Percentiles rank a stretch among this genome's conserved stretches.
These are phyloP conservation scores for Nasonia oneida DNA, from an alignment of 2,888 invertebrate species.

Conservation along the genomic window DNA sequence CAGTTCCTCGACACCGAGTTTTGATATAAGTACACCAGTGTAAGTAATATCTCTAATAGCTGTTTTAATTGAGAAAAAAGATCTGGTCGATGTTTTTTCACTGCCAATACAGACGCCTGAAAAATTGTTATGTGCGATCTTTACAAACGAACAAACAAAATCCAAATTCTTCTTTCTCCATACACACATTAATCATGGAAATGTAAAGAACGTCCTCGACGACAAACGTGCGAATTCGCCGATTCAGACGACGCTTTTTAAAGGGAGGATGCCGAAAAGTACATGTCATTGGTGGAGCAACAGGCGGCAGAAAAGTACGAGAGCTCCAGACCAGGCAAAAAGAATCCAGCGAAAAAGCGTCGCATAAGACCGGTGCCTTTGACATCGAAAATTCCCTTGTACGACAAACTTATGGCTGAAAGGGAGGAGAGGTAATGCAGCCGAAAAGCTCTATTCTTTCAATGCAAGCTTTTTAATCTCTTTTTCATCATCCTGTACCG, in stretches of 20 bases:
- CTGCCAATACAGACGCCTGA: no score
- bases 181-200: background rate
- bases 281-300: constrained; percentile 80
- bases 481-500: no score
- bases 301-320: constrained; percentile 68
- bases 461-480: no score
- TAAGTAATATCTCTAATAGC: constrained; percentile 22
- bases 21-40: constrained; percentile 5
- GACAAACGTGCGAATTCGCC: background rate
- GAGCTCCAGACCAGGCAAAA: constrained; percentile 65
- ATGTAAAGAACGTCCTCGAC: background rate
- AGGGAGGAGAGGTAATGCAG: constrained; percentile 85
- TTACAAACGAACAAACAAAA: background rate
- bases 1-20: constrained; percentile 27
- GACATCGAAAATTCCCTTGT: constrained; percentile 86
- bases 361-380: constrained; percentile 86
- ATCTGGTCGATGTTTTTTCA: no score
- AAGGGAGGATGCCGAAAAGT: constrained; percentile 85
- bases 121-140: no score
- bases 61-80: background rate
- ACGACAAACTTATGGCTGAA: constrained; percentile 86
- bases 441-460: no score
- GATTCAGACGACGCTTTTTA: constrained; percentile 61
- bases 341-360: constrained; percentile 79
- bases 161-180: background rate